These are phyloP conservation scores for Chromis chromis DNA, from an alignment of 2,797 vertebrate species.

Conservation along the genomic window DNA sequence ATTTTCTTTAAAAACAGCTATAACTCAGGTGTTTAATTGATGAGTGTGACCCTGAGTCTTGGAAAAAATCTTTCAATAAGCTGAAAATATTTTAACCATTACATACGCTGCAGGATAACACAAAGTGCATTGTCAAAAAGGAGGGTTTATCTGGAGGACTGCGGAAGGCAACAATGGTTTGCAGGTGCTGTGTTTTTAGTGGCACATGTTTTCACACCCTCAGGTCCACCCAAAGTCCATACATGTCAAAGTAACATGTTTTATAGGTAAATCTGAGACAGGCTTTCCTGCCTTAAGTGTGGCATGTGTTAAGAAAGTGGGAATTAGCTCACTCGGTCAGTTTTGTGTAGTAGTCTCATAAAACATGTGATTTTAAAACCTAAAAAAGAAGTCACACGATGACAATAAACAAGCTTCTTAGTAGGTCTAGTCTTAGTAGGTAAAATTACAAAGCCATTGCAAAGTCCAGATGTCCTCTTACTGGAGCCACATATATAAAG, in stretches of 20 bases:
- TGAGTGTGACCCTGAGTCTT: conserved; percentile 4
- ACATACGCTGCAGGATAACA: conserved; percentile 11
- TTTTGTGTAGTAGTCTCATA: conserved; percentile 1
- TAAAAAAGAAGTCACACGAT: background rate
- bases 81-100: conserved; percentile 20
- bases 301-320: background rate
- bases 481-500: background rate
- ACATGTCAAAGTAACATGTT: background rate
- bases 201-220: conserved; percentile 15
- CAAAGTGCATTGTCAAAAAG: background rate
- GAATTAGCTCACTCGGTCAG: background rate
- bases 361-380: conserved; percentile 8
- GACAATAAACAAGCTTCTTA: background rate
- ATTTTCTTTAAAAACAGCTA: conserved; percentile 51
- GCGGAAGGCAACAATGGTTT: conserved; percentile 14
- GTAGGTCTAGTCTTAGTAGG: background rate
- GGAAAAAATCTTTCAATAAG: conserved; percentile 40
- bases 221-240: conserved; percentile 5
- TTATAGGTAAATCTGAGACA: conserved; percentile 19
- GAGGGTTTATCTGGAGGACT: background rate
- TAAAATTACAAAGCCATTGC: conserved; percentile 17
- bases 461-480: conserved; percentile 11
- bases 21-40: conserved; percentile 32
- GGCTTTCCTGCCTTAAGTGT: background rate
- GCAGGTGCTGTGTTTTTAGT: conserved; percentile 36